These are phyloP conservation scores for Lerema accius DNA, from an alignment of 1,140 invertebrate genomes.

Conservation along the genomic window DNA sequence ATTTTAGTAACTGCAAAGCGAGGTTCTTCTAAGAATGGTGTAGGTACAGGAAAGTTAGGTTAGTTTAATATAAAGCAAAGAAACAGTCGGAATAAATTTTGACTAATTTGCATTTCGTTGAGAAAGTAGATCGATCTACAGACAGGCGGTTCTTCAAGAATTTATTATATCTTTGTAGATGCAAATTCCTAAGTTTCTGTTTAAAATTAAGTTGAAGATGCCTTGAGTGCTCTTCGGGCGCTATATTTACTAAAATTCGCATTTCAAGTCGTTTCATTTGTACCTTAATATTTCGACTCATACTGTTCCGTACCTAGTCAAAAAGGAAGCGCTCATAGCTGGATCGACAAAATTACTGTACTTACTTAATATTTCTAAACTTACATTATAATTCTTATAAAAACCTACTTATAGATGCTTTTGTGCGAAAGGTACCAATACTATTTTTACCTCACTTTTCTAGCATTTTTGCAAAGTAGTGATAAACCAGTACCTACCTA, in stretches of 20 bases:
- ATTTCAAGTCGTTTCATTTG: constrained; percentile 15
- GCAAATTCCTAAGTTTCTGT: constrained; percentile 37
- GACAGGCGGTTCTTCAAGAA: constrained; percentile 30
- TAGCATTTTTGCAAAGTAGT: not conserved
- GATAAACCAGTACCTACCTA: constrained; percentile 10
- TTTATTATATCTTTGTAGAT: constrained; percentile 35
- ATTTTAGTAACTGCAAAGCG: not conserved
- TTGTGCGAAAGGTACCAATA: no score
- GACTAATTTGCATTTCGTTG: constrained; percentile 28
- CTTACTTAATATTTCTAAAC: no score
- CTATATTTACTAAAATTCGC: constrained; percentile 12
- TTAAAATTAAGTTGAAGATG: constrained; percentile 37
- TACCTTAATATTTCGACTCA: no score
- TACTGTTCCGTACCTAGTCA: no score
- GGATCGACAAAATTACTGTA: no score
- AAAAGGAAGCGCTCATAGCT: not conserved
- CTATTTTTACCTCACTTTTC: no score
- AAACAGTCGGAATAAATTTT: constrained; percentile 28
- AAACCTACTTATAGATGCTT: no score
- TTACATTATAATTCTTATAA: not conserved
- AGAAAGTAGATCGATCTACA: constrained; percentile 25
- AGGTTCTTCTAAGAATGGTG: no score
- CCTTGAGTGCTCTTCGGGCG: constrained; percentile 28
- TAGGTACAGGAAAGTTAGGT: not conserved
- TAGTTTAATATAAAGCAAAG: constrained; percentile 12